Percentiles rank a stretch among this genome's conserved stretches.
Evolutionary conservation across 2,797 vertebrate genomes (phyloP).

Genomic region (Acipenser transmontanus): DNA sequence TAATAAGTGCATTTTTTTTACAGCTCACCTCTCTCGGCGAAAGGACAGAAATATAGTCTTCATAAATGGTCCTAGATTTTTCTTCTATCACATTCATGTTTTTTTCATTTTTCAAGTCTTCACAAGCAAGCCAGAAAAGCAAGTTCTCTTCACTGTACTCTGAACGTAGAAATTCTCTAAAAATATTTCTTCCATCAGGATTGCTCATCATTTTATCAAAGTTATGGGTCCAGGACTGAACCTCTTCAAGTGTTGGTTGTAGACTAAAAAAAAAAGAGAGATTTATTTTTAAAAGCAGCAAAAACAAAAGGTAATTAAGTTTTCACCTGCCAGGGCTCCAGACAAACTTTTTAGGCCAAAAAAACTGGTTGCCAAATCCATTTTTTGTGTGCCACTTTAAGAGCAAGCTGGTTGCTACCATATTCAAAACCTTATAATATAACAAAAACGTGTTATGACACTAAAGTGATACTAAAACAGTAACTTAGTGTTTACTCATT

Average conservation of each 20-base stretch:
- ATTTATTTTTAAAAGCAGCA: not conserved
- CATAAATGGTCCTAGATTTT: slow-evolving; percentile 91
- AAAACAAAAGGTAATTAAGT: not conserved
- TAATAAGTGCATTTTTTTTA: too few relatives aligned
- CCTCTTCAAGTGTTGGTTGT: slow-evolving; percentile 80
- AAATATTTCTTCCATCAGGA: slow-evolving; percentile 82
- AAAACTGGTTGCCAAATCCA: too few relatives aligned
- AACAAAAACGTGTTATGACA: too few relatives aligned
- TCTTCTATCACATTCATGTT: slow-evolving; percentile 77
- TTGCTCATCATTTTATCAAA: slow-evolving; percentile 97
- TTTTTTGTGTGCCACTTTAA: too few relatives aligned
- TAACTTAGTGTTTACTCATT: too few relatives aligned
- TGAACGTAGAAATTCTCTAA: slow-evolving; percentile 89
- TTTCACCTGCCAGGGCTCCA: too few relatives aligned
- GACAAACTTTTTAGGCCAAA: too few relatives aligned
- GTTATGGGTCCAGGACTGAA: slow-evolving; percentile 91
- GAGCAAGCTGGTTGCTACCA: too few relatives aligned
- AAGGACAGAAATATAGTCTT: slow-evolving; percentile 96
- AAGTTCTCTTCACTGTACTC: slow-evolving; percentile 98
- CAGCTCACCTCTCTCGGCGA: slow-evolving; percentile 90
- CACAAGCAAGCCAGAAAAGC: slow-evolving; percentile 95
- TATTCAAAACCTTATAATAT: too few relatives aligned
- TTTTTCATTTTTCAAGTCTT: slow-evolving; percentile 89
- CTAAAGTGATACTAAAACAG: too few relatives aligned
- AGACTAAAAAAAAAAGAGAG: slow-evolving; percentile 46